Evolutionary conservation across 2,113 vertebrate genomes (phyloP).

Genomic region (Clarias gariepinus): DNA sequence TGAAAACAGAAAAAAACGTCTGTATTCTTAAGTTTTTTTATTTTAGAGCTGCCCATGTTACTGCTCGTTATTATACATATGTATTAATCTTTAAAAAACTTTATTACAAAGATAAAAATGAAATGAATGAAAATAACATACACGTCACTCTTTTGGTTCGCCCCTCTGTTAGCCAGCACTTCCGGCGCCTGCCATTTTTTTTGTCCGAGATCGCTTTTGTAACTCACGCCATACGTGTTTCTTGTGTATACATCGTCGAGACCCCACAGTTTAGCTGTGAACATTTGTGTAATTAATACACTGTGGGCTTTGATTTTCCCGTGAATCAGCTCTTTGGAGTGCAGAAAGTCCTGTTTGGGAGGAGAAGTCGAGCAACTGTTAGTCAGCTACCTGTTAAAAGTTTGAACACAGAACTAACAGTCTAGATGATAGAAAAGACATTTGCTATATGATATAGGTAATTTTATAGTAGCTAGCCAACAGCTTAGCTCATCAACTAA

Average conservation of each 20-base stretch:
- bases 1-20: conserved; percentile 31
- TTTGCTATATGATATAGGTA: too few species aligned
- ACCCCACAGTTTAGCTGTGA: conserved; percentile 86
- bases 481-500: too few species aligned
- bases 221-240: conserved; percentile 59
- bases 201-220: conserved; percentile 64
- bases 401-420: not conserved
- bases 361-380: not conserved
- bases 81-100: not conserved
- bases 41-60: not conserved
- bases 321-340: conserved; percentile 83
- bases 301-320: conserved; percentile 86
- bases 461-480: not conserved
- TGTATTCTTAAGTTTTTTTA: not conserved
- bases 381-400: not conserved
- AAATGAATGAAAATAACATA: conserved; percentile 59
- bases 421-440: not conserved
- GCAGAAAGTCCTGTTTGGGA: conserved; percentile 79
- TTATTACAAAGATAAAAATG: not conserved
- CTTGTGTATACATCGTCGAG: conserved; percentile 79
- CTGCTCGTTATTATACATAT: not conserved
- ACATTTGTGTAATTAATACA: conserved; percentile 78
- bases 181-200: conserved; percentile 96
- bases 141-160: conserved; percentile 81
- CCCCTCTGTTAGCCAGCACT: conserved; percentile 72